phyloP scores from a whole-genome alignment of 2,797 vertebrate genomes.

The Syngnathus acus region DNA sequence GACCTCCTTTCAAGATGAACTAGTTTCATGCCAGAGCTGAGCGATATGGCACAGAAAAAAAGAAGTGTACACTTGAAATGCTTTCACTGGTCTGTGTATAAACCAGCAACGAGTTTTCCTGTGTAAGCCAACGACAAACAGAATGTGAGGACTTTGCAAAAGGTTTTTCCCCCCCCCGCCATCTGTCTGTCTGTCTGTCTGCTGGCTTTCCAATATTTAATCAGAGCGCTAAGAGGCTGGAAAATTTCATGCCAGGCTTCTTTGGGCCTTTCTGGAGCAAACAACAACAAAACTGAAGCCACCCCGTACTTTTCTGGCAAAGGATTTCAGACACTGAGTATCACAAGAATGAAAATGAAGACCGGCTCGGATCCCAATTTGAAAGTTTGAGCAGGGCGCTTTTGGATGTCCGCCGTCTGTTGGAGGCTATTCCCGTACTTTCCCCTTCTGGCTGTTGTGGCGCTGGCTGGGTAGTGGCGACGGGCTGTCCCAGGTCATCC shows the following conservation, averaged over 20 bases:
- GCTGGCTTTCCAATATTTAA: constrained; percentile 48
- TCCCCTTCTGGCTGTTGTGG: constrained; percentile 18
- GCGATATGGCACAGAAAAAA: too few species aligned
- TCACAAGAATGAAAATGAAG: too few species aligned
- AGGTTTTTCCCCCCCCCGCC: constrained; percentile 37
- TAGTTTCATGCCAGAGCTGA: constrained; percentile 52
- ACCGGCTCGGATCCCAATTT: too few species aligned
- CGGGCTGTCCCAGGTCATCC: constrained; percentile 40
- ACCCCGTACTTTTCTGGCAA: constrained; percentile 18
- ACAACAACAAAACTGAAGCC: constrained; percentile 15
- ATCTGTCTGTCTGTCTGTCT: constrained; percentile 45
- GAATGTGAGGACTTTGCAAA: constrained; percentile 10
- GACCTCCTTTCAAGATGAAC: constrained; percentile 63
- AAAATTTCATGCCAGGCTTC: constrained; percentile 45
- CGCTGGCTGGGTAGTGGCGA: constrained; percentile 2
- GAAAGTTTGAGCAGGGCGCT: too few species aligned
- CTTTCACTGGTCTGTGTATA: neutral
- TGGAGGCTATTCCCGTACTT: constrained; percentile 4
- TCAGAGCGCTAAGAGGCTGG: constrained; percentile 51
- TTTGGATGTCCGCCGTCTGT: constrained; percentile 3
- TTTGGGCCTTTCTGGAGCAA: constrained; percentile 50
- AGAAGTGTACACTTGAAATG: neutral
- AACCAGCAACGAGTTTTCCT: too few species aligned
- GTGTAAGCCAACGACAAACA: too few species aligned
- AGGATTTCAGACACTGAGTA: neutral